These are phyloP conservation scores for Procambarus clarkii DNA, from an alignment of 1,140 invertebrate species.

Conservation along the genomic window DNA sequence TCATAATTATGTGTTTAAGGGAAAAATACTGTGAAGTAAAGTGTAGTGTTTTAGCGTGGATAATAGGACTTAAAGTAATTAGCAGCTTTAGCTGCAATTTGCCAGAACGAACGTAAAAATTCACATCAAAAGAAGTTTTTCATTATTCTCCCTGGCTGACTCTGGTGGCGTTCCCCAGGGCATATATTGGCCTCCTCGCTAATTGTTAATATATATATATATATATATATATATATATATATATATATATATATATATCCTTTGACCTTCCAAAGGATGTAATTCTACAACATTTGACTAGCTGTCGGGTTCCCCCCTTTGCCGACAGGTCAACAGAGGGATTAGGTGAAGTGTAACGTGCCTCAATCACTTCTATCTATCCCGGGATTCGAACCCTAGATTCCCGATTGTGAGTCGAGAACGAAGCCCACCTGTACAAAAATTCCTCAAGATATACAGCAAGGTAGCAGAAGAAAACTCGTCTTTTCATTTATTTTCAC, in stretches of 20 bases:
- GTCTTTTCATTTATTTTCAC: too few relatives aligned
- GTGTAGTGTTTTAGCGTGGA: slow-evolving; percentile 50
- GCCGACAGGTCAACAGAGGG: too few relatives aligned
- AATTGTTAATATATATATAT: slow-evolving; percentile 37
- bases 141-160: not conserved
- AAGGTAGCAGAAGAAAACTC: too few relatives aligned
- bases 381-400: too few relatives aligned
- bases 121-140: slow-evolving; percentile 45
- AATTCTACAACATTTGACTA: too few relatives aligned
- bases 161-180: slow-evolving; percentile 32
- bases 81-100: slow-evolving; percentile 32
- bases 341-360: too few relatives aligned
- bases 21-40: slow-evolving; percentile 38
- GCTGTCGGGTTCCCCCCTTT: too few relatives aligned
- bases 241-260: slow-evolving; percentile 2
- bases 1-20: slow-evolving; percentile 46
- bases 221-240: slow-evolving; percentile 17
- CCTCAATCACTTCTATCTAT: too few relatives aligned
- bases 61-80: slow-evolving; percentile 61
- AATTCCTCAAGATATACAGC: too few relatives aligned
- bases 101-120: slow-evolving; percentile 41
- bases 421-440: too few relatives aligned
- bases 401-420: too few relatives aligned
- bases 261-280: too few relatives aligned
- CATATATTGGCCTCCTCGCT: slow-evolving; percentile 10